Percentiles rank a stretch among this genome's conserved stretches.
Evolutionary conservation across 2,113 vertebrate species (phyloP).

Genomic region (Taurulus bubalis): DNA sequence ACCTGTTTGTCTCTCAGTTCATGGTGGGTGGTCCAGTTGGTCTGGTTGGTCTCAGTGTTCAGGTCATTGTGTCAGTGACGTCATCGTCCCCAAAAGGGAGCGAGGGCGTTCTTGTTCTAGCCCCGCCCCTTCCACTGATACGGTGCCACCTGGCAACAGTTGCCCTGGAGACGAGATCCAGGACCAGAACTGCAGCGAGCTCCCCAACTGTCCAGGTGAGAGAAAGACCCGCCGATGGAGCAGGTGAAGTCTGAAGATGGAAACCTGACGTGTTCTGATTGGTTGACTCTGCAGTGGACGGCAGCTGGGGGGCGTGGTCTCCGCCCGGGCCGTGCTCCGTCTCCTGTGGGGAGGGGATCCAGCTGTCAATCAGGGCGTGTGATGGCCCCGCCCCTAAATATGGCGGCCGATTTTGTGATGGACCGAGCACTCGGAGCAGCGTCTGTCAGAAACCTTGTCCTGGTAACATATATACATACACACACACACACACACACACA

Average conservation of each 20-base stretch:
- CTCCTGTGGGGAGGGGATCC: conserved; percentile 72
- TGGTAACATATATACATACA: no score
- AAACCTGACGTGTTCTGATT: conserved; percentile 10
- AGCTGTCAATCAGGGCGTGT: conserved; percentile 62
- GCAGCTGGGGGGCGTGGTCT: conserved; percentile 72
- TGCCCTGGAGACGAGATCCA: conserved; percentile 42
- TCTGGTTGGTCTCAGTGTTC: conserved; percentile 57
- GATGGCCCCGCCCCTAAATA: conserved; percentile 61
- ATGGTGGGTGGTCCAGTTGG: conserved; percentile 71
- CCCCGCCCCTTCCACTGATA: conserved; percentile 62
- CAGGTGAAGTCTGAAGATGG: no score
- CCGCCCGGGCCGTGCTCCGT: conserved; percentile 29
- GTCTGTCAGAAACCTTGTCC: conserved; percentile 28
- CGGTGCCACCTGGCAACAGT: conserved; percentile 22
- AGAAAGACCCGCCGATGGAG: fast-evolving
- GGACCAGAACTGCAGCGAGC: conserved; percentile 44
- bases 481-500: no score
- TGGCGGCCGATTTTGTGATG: conserved; percentile 52
- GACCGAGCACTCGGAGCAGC: background rate
- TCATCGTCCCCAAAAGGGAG: background rate
- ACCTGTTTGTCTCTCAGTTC: conserved; percentile 52
- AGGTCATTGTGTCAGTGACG: conserved; percentile 25
- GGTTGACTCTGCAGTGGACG: conserved; percentile 60
- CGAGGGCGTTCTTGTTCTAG: conserved; percentile 51
- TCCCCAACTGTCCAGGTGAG: conserved; percentile 74